Conservation (phyloP, 2,797 vertebrate genomes). For the Thunnus albacares region DNA sequence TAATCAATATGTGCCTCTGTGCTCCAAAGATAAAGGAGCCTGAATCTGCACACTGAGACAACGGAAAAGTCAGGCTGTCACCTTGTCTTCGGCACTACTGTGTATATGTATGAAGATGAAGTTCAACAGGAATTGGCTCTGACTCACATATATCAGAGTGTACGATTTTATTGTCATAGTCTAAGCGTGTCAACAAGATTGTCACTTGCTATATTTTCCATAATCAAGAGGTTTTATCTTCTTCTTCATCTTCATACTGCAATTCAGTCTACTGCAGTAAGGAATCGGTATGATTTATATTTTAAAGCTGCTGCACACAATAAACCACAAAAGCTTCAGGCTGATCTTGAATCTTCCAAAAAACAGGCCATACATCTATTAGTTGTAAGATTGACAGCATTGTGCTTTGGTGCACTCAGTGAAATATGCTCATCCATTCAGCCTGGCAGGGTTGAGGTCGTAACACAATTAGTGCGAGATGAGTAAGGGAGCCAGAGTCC, state of each 20-base stretch:
- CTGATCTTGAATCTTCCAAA: slow-evolving; percentile 8
- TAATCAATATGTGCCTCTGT: slow-evolving; percentile 15
- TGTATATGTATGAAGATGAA: slow-evolving; percentile 6
- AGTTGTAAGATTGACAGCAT: slow-evolving; percentile 64
- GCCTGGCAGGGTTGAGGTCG: slow-evolving; percentile 45
- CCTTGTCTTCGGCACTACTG: not conserved
- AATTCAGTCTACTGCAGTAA: slow-evolving; percentile 4
- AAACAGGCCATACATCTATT: slow-evolving; percentile 49
- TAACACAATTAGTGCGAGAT: slow-evolving; percentile 61
- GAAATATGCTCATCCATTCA: slow-evolving; percentile 62
- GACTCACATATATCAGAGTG: too few relatives aligned
- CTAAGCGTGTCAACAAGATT: not conserved
- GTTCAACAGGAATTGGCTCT: not conserved
- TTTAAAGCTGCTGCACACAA: slow-evolving; percentile 26
- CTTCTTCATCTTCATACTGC: not conserved
- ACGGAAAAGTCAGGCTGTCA: slow-evolving; percentile 1
- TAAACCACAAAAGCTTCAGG: slow-evolving; percentile 32
- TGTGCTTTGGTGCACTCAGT: slow-evolving; percentile 63
- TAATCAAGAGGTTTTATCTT: too few relatives aligned
- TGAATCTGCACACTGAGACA: not conserved
- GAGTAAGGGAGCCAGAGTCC: slow-evolving; percentile 40
- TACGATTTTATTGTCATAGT: not conserved
- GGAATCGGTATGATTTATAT: slow-evolving; percentile 33
- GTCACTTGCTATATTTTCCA: slow-evolving; percentile 19
- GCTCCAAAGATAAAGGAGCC: slow-evolving; percentile 7